These are phyloP conservation scores for Neodiprion lecontei DNA, from an alignment of 1,140 invertebrate species.

Conservation along the genomic window DNA sequence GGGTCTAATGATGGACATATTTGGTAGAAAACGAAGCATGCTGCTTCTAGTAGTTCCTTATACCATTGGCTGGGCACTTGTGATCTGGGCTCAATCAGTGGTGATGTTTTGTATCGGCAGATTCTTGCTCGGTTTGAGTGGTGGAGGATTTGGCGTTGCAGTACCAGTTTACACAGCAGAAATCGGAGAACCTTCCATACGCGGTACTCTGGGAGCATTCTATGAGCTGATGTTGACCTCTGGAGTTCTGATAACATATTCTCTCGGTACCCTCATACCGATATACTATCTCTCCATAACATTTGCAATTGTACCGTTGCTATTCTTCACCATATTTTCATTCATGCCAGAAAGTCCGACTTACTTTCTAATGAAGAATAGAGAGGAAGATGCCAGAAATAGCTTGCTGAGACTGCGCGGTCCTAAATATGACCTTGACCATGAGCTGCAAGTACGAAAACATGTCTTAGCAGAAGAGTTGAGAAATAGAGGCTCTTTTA, in stretches of 20 bases:
- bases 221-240: conserved; percentile 80
- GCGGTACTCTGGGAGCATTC: conserved; percentile 80
- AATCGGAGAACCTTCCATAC: conserved; percentile 78
- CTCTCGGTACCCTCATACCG: conserved; percentile 65
- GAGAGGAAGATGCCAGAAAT: conserved; percentile 68
- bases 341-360: conserved; percentile 82
- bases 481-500: conserved; percentile 61
- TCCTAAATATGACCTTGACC: conserved; percentile 69
- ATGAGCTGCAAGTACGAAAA: conserved; percentile 67
- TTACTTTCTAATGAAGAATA: conserved; percentile 65
- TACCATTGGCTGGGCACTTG: conserved; percentile 76
- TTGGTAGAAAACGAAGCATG: conserved; percentile 80
- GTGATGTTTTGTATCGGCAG: conserved; percentile 75
- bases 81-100: conserved; percentile 73
- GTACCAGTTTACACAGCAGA: conserved; percentile 85
- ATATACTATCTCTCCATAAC: conserved; percentile 71
- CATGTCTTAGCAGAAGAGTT: conserved; percentile 63
- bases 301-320: conserved; percentile 70
- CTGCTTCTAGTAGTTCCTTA: conserved; percentile 76
- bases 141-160: conserved; percentile 78
- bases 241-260: conserved; percentile 76
- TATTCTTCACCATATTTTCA: conserved; percentile 73
- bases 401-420: conserved; percentile 73
- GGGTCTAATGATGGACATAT: conserved; percentile 74
- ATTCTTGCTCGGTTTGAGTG: conserved; percentile 76